These are phyloP conservation scores for Galeopsomyia nigrocyanea DNA, from an alignment of 2,888 invertebrate species.

Conservation along the genomic window DNA sequence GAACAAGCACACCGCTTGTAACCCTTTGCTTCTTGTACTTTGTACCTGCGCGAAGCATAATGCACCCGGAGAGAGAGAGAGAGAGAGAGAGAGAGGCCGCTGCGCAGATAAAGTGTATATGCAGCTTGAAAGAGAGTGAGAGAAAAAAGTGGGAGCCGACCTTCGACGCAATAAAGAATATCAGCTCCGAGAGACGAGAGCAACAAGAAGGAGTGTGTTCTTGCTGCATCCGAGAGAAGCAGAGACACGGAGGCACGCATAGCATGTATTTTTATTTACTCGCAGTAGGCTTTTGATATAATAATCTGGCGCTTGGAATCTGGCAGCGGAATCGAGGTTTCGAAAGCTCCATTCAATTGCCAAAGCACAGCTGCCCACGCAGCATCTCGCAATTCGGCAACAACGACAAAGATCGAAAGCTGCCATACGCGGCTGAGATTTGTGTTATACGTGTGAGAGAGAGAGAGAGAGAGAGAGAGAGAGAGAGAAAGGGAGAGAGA, in stretches of 20 bases:
- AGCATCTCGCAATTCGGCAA: no score
- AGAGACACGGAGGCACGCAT: no score
- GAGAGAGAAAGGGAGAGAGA: conserved; percentile 48
- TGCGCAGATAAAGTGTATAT: conserved; percentile 39
- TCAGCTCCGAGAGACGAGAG: conserved; percentile 59
- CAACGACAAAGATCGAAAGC: no score
- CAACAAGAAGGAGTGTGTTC: conserved; percentile 58
- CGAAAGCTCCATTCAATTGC: no score
- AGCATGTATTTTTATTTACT: no score
- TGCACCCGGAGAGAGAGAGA: conserved; percentile 21
- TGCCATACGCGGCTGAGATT: no score
- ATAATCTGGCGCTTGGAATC: no score
- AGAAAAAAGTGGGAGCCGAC: conserved; percentile 16
- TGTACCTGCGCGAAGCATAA: conserved; percentile 44
- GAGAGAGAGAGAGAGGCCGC: conserved; percentile 6
- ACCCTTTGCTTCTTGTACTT: conserved; percentile 59
- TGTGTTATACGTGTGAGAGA: no score
- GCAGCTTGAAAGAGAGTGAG: conserved; percentile 28
- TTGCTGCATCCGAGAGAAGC: no score
- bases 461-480: conserved; percentile 18
- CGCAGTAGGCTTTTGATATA: no score
- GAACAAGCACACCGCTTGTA: conserved; percentile 59
- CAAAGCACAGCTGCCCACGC: no score
- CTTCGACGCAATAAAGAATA: conserved; percentile 62
- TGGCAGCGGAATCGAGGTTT: no score